Evolutionary conservation across 2,113 vertebrate genomes (phyloP).

Genomic region (Oenanthe oenanthe): DNA sequence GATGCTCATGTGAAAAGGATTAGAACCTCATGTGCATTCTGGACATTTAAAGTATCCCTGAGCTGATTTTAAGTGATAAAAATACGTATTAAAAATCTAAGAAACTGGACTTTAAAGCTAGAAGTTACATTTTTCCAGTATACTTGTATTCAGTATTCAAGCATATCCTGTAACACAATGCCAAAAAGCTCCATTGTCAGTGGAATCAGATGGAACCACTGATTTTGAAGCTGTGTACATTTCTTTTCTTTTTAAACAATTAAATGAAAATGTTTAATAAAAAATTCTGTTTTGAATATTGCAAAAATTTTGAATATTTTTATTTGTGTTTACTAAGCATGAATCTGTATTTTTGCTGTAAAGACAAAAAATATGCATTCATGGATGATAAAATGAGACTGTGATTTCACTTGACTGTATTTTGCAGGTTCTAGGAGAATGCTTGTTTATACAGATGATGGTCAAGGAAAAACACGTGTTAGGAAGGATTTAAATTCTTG

Average conservation of each 20-base stretch:
- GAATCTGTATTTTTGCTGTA: background rate
- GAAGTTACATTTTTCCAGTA: background rate
- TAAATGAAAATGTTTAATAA: background rate
- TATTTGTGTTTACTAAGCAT: background rate
- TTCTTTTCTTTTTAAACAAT: background rate
- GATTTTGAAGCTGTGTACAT: background rate
- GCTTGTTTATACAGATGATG: background rate
- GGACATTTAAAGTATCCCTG: background rate
- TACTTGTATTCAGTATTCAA: background rate
- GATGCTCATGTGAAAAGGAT: background rate
- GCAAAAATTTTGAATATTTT: fast-evolving
- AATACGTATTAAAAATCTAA: background rate
- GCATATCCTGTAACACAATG: background rate
- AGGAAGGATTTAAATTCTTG: background rate
- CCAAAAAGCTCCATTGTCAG: background rate
- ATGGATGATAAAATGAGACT: background rate
- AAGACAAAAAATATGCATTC: background rate
- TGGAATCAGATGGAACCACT: background rate
- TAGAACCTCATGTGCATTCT: background rate
- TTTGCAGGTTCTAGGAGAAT: background rate
- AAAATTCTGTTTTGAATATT: background rate
- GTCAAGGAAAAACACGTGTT: background rate
- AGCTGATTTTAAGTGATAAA: background rate
- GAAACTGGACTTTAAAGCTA: background rate
- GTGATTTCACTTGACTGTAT: background rate